phyloP scores from a whole-genome alignment of 2,113 vertebrate species.

The Leptocoma aspasia region DNA sequence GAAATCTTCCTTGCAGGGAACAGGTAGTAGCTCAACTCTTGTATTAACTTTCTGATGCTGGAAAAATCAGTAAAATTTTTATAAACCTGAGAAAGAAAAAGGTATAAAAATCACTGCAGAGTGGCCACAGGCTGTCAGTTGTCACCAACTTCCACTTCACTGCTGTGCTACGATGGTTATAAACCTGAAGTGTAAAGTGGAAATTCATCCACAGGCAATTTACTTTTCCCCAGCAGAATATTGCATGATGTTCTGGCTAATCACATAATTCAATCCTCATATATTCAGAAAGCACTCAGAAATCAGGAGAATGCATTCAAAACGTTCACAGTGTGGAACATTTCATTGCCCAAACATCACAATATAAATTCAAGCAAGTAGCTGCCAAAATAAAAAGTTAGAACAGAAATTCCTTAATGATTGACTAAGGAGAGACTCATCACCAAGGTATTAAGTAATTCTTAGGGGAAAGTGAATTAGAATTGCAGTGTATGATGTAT shows the following conservation, averaged over 20 bases:
- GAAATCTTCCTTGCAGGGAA: not conserved
- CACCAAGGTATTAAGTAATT: conserved; percentile 29
- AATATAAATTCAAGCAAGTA: not conserved
- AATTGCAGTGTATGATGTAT: not conserved
- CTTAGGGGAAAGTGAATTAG: not conserved
- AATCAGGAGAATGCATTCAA: not conserved
- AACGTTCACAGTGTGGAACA: not conserved
- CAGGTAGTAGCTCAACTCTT: not conserved
- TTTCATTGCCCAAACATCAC: not conserved
- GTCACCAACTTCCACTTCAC: not conserved
- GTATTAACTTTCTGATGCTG: not conserved
- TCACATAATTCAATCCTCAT: not conserved
- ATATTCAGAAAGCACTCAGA: not conserved
- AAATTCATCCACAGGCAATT: not conserved
- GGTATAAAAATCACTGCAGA: not conserved
- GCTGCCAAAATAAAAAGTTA: conserved; percentile 35
- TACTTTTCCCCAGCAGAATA: not conserved
- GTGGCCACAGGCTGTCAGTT: not conserved
- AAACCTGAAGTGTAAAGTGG: not conserved
- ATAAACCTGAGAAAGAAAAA: not conserved
- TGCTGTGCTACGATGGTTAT: not conserved
- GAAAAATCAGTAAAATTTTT: not conserved
- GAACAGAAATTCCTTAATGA: conserved; percentile 34
- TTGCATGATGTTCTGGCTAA: not conserved
- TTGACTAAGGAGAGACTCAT: not conserved